phyloP scores from a whole-genome alignment of 92 coral and sea anemone species.

The Siderastrea radians region DNA sequence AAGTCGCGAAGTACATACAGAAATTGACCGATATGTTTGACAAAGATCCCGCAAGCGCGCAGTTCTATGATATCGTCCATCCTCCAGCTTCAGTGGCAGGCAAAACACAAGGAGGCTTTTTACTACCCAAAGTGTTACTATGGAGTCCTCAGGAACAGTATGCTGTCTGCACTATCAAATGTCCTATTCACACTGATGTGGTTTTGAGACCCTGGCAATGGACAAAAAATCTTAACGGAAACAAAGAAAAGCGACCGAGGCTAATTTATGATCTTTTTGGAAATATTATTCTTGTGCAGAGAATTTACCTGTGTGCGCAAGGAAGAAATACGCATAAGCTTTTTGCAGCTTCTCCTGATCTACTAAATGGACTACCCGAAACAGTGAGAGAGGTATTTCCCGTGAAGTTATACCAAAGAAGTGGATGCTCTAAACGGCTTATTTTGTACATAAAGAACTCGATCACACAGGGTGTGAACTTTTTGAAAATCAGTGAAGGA shows the following conservation, averaged over 20 bases:
- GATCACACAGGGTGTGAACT: no score
- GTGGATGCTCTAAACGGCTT: no score
- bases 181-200: slow-evolving; percentile 13
- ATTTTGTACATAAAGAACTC: no score
- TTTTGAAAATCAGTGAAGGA: no score
- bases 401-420: no score
- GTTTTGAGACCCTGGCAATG: not conserved
- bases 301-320: no score
- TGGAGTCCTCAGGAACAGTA: slow-evolving; percentile 65
- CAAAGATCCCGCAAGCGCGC: not conserved
- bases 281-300: slow-evolving; percentile 38
- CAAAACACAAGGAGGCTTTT: slow-evolving; percentile 10
- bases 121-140: slow-evolving; percentile 42
- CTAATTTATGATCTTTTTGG: slow-evolving; percentile 31
- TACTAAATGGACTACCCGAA: no score
- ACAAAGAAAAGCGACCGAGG: not conserved
- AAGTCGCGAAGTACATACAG: slow-evolving; percentile 13
- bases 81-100: slow-evolving; percentile 21
- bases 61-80: not conserved
- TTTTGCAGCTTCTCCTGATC: no score
- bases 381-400: no score
- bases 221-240: slow-evolving; percentile 3
- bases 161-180: slow-evolving; percentile 3
- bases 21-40: slow-evolving; percentile 18
- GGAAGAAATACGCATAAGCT: no score